Evolutionary conservation across 2,888 invertebrate genomes (phyloP), one percentile per base, ranked within the genome.

Genomic region (Andrena minutula): DNA sequence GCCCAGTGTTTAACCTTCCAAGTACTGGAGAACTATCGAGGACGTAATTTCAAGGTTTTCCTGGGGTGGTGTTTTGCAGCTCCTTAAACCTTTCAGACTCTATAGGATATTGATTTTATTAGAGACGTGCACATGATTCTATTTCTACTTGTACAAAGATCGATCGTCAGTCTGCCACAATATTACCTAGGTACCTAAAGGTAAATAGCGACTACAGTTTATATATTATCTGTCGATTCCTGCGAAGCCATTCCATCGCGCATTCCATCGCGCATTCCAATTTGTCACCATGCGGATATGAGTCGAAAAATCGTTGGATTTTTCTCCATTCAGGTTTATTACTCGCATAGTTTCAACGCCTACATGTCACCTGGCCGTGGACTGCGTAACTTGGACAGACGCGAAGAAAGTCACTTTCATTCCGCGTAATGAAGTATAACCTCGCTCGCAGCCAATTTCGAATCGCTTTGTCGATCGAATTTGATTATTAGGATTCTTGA

Each of bases 321-420:
- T 68, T 68, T 68, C 35, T 68, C 7, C 23, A 56, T 51, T 56
- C 68, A 68, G 53, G 68, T 68, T 68, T 68, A 56, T 68, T 68
- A 30, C 53, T 23, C 68, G 32, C 68, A 53, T 56, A 30, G 53
- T 68, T 56, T 32, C 68, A 23, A 68, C 68, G 68, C 68, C 68
- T 68, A 68, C 68, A 32, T 51, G 32, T 68, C 68, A 68, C 53
- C 53, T 56, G 53, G 68, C 53, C 53, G 53, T 68, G 51, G 53
- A 32, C 68, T 68, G 51, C 68, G 53, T 56, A 53, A 51, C 68
- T 26, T 68, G 53, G 16, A 56, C 23, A 30, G 68, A 53, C 68
- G 53, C 32, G 68, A 51, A 23, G 68, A 56, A 68, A 68, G 53
- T 56, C 53, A 56, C 68, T 68, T 68, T 68, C 68, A 51, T 68